Base-by-base conservation (phyloP, 1,140 invertebrate species). In the Hypsibius dujardini region DNA sequence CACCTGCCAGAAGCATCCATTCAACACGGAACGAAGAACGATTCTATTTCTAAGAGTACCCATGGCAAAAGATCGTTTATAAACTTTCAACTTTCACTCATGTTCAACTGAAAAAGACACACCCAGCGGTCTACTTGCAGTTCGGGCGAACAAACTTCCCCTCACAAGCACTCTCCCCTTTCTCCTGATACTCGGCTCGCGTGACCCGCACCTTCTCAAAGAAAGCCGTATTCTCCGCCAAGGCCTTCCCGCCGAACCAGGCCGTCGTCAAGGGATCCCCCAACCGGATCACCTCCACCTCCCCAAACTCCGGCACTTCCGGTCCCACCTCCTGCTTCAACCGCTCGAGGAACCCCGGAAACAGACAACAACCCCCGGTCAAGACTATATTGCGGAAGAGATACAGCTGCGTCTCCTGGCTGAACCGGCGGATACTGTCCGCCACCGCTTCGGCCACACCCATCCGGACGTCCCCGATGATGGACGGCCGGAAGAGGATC, bases 391-490 rank as follows among this genome's bases (percentile, higher is more conserved):
- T 97, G 45, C 85, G 85, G 71, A 59, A 46, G 28, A 72, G 47
- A 45, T 40, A 7, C 73, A 59, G 46, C 46, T 67, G 28, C 47
- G 50, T 42, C 12, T 42, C 47, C 59, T 75, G 72, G 56, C 60
- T 71, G 70, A 71, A 69, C 45, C 72, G 40, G 74, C 74, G 74
- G 47, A 82, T 73, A 46, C 76, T 75, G 72, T 81, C 74, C 28
- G 88, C 84, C 62, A 97, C 86, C 14, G 89, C 87, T 82, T 98
- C 94, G 0, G 88, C 82, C 73, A 99, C 88, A 2, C 95, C 96
- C 86, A 94, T 92, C 80, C 95, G 89, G 67, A 86, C 83, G 70
- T 98, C 90, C 1, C 92, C 92, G 71, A 98, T 87, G 82, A 98
- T 93, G 0, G 89, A 91, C 0, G 96, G 95, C 78, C 89, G 85